phyloP scores from a whole-genome alignment of 1,140 invertebrate genomes.

The Grapholita molesta region DNA sequence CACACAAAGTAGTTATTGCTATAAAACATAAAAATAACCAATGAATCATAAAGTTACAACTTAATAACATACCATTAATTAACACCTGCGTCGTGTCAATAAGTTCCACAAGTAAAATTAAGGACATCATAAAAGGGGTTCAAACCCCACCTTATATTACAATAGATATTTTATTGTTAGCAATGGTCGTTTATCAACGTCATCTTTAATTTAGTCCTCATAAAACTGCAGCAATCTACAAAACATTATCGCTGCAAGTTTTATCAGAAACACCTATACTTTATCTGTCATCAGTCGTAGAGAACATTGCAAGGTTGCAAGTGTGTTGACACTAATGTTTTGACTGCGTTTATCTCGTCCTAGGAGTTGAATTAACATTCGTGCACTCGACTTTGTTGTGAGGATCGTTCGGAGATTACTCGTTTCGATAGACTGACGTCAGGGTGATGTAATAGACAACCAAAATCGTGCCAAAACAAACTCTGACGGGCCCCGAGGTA shows the following conservation, averaged over 20 bases:
- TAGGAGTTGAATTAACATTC: slow-evolving; percentile 55
- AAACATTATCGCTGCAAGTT: slow-evolving; percentile 8
- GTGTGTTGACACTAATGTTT: slow-evolving; percentile 72
- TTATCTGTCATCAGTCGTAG: slow-evolving; percentile 72
- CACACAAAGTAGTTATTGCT: neutral
- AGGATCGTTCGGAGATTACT: slow-evolving; percentile 48
- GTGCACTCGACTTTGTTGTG: slow-evolving; percentile 35
- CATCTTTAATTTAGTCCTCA: neutral
- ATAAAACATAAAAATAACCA: neutral
- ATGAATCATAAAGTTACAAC: neutral
- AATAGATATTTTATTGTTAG: neutral
- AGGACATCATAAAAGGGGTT: neutral
- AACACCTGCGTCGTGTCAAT: neutral
- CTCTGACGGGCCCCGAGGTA: slow-evolving; percentile 39
- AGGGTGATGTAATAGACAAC: slow-evolving; percentile 59
- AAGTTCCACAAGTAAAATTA: neutral
- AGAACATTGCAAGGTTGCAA: slow-evolving; percentile 74
- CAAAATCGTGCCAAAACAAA: slow-evolving; percentile 53
- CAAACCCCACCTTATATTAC: neutral
- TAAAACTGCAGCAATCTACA: slow-evolving; percentile 1
- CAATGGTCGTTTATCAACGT: neutral
- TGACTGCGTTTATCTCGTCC: slow-evolving; percentile 65
- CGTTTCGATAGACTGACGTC: slow-evolving; percentile 61
- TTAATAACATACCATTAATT: neutral
- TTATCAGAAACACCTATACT: slow-evolving; percentile 26